A percentile compares a stretch with the other conserved stretches of the same genome.
phyloP scores from a whole-genome alignment of 2,797 vertebrate species.

The Neopelma chrysocephalum region DNA sequence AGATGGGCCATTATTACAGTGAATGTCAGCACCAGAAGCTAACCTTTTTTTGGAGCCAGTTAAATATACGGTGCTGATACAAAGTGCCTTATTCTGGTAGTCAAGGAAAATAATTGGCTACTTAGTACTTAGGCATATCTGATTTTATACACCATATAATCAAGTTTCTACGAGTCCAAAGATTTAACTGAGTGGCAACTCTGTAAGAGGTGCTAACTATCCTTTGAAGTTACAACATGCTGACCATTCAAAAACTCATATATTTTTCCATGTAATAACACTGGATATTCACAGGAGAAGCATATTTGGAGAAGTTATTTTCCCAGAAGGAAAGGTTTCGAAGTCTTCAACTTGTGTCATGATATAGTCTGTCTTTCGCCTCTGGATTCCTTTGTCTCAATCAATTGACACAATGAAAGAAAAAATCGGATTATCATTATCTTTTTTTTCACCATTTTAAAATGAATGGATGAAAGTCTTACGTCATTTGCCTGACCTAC shows the following conservation, averaged over 20 bases:
- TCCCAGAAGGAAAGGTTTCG: background rate
- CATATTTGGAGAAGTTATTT: background rate
- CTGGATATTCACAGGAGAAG: background rate
- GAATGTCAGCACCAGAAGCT: background rate
- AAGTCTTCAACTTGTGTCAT: background rate
- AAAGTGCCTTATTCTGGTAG: background rate
- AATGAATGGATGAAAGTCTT: background rate
- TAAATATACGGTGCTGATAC: background rate
- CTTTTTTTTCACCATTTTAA: background rate
- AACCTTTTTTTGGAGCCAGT: background rate
- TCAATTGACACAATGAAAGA: background rate
- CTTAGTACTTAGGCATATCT: background rate
- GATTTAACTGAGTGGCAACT: background rate
- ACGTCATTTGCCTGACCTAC: background rate
- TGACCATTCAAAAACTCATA: background rate
- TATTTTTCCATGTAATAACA: background rate
- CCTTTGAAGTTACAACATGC: background rate
- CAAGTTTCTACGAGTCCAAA: background rate
- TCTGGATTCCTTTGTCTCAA: background rate
- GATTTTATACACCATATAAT: background rate
- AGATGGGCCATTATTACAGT: too few species aligned
- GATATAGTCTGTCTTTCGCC: background rate
- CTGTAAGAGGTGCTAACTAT: background rate
- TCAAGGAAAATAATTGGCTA: conserved; percentile 8
- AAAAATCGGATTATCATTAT: background rate